These are phyloP conservation scores for Myotis pilosus DNA, from an alignment of 2,797 vertebrate species.

Conservation along the genomic window DNA sequence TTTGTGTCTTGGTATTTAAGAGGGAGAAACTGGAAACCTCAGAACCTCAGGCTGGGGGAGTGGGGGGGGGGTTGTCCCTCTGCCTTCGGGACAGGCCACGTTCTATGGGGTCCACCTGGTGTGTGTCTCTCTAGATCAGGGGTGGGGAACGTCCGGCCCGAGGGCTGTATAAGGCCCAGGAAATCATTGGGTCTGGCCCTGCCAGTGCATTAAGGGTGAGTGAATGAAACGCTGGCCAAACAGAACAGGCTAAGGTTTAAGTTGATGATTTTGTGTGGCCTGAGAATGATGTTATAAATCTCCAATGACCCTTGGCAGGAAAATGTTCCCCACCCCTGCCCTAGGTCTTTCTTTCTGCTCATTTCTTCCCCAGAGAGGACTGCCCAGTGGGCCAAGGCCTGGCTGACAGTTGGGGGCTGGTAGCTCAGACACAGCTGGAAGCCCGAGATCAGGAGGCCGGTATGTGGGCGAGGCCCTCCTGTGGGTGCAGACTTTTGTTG, in stretches of 20 bases:
- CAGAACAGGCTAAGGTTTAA: too few relatives aligned
- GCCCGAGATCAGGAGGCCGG: not conserved
- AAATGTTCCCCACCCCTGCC: too few relatives aligned
- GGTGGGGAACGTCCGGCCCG: too few relatives aligned
- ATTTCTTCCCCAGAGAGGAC: not conserved
- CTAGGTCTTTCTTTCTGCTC: not conserved
- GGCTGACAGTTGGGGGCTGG: not conserved
- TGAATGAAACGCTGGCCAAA: too few relatives aligned
- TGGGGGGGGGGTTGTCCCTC: not conserved
- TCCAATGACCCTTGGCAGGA: too few relatives aligned
- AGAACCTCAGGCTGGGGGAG: rapidly evolving
- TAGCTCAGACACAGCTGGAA: not conserved
- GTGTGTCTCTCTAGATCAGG: not conserved
- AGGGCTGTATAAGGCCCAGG: rapidly evolving
- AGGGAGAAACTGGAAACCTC: rapidly evolving
- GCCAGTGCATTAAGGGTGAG: too few relatives aligned
- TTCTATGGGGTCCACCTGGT: rapidly evolving
- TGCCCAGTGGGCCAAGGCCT: rapidly evolving
- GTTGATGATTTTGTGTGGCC: too few relatives aligned
- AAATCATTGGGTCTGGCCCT: too few relatives aligned
- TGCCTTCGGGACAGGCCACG: not conserved
- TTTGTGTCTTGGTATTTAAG: too few relatives aligned
- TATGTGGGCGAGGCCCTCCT: not conserved
- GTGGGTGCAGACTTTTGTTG: too few relatives aligned
- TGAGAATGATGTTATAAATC: too few relatives aligned